Evolutionary conservation across 2,113 vertebrate species (phyloP).

Genomic region (Daphoenositta chrysoptera): DNA sequence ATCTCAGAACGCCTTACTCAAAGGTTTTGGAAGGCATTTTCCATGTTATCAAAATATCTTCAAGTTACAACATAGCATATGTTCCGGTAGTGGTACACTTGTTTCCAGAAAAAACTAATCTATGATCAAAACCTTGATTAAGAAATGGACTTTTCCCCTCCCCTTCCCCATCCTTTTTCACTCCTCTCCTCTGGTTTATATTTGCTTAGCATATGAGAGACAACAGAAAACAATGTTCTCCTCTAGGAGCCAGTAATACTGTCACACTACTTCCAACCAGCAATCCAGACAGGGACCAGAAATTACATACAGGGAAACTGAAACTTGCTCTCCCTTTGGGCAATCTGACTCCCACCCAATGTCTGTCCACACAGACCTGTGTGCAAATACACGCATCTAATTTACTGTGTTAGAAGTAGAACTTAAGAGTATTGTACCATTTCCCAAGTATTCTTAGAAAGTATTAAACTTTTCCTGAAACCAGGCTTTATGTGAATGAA

Average conservation of each 20-base stretch:
- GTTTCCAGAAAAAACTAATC: not conserved
- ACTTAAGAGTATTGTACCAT: not conserved
- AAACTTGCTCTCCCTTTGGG: not conserved
- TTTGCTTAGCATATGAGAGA: not conserved
- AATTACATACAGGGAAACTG: not conserved
- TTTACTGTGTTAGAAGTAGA: not conserved
- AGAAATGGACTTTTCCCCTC: not conserved
- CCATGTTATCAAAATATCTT: not conserved
- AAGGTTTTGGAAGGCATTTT: not conserved
- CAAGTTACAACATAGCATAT: not conserved
- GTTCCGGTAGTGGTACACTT: not conserved
- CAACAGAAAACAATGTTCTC: not conserved
- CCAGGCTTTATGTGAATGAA: not conserved
- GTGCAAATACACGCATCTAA: not conserved
- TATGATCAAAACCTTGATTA: not conserved
- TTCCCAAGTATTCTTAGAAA: not conserved
- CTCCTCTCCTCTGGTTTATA: not conserved
- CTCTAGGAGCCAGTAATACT: not conserved
- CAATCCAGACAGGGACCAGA: not conserved
- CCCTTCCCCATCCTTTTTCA: not conserved
- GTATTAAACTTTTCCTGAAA: not conserved
- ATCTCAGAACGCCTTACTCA: not conserved
- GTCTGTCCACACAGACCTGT: not conserved
- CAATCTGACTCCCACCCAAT: not conserved
- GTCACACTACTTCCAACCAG: not conserved